Evolutionary conservation across 2,888 invertebrate genomes (phyloP), one percentile per base, ranked within the genome.

Genomic region (Chouioia cunea): DNA sequence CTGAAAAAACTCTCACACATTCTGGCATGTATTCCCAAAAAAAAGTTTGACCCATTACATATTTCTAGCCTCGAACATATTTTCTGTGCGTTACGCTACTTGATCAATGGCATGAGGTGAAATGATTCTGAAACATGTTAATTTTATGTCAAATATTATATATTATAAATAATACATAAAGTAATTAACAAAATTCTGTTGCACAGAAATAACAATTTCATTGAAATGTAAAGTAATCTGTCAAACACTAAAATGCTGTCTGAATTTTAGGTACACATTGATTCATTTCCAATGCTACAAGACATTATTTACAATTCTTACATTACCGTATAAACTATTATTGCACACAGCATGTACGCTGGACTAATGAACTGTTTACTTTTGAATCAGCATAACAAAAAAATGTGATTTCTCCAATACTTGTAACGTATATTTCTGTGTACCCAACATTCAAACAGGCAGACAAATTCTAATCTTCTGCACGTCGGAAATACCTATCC

Each of bases 401-500:
- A 76, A 84, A 84, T 71, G 80, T 79, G 47, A 74, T 70, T 60
- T 73, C 74, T 6, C 77, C 76, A 16, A 62, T 48, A 65, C 81
- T 81, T 57, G 77, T 80, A 66, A 79, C 79, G 52, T 71, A 74
- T 53, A 84, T 71, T 74, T 81, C 80, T 66, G 80, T 76, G 72
- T 80, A 82, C 79, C 80, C 77, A 77, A 79, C 81, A 77, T 77
- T 80, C 78, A 82, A 81, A 82, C 78, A 76, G 70, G 66, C 66
- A 71, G 77, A 75, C 76, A 74, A 73, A 44, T 75, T 79, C 81
- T 85, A 85, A 76, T 83, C 81, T 65, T 82, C 80, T 48, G 77
- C 76, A 72, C 85, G 83, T 79, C 89, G 89, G 84, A 95, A 96
- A 87, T 92, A 95, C 78, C 90, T 90, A 82, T 90, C 90, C 86